Conservation (phyloP, 2,797 vertebrate species). For the Acrossocheilus fasciatus region DNA sequence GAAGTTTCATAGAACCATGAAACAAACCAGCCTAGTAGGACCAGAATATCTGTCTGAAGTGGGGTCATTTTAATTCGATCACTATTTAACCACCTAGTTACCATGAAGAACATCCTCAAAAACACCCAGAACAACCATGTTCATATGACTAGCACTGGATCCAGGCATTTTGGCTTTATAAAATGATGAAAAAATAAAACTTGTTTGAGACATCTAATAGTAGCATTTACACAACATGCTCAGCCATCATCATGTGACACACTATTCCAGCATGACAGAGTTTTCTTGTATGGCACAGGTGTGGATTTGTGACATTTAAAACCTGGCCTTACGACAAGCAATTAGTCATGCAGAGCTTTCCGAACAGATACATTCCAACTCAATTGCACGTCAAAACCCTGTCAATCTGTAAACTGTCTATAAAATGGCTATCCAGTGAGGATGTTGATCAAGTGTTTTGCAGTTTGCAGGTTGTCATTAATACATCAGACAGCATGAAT, state of each 20-base stretch:
- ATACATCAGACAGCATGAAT: slow-evolving; percentile 37
- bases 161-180: neutral
- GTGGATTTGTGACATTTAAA: slow-evolving; percentile 24
- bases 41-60: neutral
- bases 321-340: neutral
- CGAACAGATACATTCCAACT: neutral
- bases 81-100: neutral
- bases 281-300: neutral
- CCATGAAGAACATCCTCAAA: neutral
- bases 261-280: neutral
- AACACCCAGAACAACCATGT: neutral
- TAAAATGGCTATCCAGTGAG: neutral
- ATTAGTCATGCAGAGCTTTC: neutral
- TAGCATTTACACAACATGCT: slow-evolving; percentile 1
- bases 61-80: neutral
- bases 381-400: neutral
- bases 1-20: neutral
- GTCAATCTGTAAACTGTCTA: slow-evolving; percentile 2
- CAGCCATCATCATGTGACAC: neutral
- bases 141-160: neutral
- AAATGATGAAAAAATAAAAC: neutral
- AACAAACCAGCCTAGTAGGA: neutral
- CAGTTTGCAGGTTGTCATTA: slow-evolving; percentile 29
- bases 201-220: neutral
- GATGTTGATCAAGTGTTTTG: slow-evolving; percentile 38